Percentiles rank a stretch among this genome's conserved stretches.
These are phyloP conservation scores for Microctonus hyperodae DNA, from an alignment of 2,888 invertebrate genomes.

Conservation along the genomic window DNA sequence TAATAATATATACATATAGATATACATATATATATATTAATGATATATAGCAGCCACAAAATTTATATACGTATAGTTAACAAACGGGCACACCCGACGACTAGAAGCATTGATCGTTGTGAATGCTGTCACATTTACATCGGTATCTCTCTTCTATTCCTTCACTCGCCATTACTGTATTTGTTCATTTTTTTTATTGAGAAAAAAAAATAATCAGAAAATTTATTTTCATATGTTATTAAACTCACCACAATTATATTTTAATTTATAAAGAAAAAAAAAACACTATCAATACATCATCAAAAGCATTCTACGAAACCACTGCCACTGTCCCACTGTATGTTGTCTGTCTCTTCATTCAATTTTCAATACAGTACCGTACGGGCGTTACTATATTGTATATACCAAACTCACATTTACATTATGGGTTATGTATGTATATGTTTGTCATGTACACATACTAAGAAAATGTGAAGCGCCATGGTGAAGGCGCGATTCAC, in stretches of 20 bases:
- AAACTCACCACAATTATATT: not conserved
- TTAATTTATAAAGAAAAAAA: not conserved
- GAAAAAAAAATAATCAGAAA: slow-evolving; percentile 10
- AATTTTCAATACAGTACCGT: slow-evolving; percentile 36
- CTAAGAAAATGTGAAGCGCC: too few relatives aligned
- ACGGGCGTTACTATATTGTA: not conserved
- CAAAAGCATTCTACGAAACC: slow-evolving; percentile 51
- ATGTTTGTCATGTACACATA: too few relatives aligned
- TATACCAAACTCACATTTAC: not conserved
- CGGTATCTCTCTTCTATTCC: not conserved
- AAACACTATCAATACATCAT: slow-evolving; percentile 43
- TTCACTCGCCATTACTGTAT: slow-evolving; percentile 34
- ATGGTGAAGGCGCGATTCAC: too few relatives aligned
- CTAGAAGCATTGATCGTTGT: slow-evolving; percentile 50
- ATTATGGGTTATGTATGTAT: too few relatives aligned
- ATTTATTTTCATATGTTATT: not conserved
- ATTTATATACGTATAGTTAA: slow-evolving; percentile 34
- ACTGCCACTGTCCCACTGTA: too few relatives aligned
- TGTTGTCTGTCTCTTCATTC: slow-evolving; percentile 47
- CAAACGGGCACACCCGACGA: slow-evolving; percentile 56
- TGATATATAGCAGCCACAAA: slow-evolving; percentile 28
- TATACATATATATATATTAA: not conserved
- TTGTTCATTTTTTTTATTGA: slow-evolving; percentile 21
- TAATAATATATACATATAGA: too few relatives aligned
- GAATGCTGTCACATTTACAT: slow-evolving; percentile 34